Percentiles rank a stretch among this genome's conserved stretches.
Conservation (phyloP, 2,113 vertebrate species). For the Buteo buteo region DNA sequence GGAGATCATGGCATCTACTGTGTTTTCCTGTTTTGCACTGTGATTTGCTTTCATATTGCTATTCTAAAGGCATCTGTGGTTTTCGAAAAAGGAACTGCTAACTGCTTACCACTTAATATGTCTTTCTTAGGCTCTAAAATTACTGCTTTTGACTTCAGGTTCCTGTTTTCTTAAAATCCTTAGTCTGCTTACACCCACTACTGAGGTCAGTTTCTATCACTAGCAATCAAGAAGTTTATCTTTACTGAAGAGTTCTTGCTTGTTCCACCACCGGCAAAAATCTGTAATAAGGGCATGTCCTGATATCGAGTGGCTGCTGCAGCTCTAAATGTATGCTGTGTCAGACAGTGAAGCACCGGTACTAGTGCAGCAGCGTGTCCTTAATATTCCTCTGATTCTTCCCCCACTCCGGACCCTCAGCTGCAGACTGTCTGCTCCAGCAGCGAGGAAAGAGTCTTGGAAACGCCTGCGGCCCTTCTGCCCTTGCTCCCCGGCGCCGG, state of each 20-base stretch:
- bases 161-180: not conserved
- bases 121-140: not conserved
- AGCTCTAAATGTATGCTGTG: not conserved
- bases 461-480: not conserved
- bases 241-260: not conserved
- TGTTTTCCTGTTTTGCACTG: not conserved
- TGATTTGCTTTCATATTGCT: not conserved
- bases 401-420: not conserved
- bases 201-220: not conserved
- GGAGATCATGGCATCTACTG: not conserved
- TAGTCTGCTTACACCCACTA: not conserved
- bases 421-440: not conserved
- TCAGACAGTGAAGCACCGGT: not conserved
- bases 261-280: not conserved
- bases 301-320: fast-evolving
- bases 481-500: fast-evolving
- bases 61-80: not conserved
- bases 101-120: not conserved
- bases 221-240: not conserved
- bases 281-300: not conserved
- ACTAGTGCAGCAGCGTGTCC: not conserved
- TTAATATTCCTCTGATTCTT: not conserved
- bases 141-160: not conserved
- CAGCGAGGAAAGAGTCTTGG: not conserved
- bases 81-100: not conserved